Evolutionary conservation across 2,797 vertebrate genomes (phyloP), one percentile per base, ranked within the genome.

Genomic region (Danio jaintianensis): DNA sequence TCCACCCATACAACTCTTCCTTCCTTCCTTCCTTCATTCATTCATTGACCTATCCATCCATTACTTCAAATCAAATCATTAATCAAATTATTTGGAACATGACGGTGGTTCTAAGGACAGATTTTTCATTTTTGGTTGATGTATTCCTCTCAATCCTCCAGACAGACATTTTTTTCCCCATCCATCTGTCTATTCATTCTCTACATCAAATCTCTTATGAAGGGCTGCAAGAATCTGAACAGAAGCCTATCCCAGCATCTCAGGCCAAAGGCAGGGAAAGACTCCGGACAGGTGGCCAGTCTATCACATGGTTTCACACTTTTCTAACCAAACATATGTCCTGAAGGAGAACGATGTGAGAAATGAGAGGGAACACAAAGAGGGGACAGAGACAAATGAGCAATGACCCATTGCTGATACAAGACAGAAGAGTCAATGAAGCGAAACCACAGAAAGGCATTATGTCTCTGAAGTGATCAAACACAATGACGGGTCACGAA

Each of bases 391-490:
- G 55, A 79, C 47, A 63, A 81, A 81, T 81, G 69, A 68, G 76
- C 48, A 67, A 47, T 70, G 66, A 67, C 58, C 66, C 66, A 71
- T 50, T 76, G 77, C 52, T 61, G 70, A 11, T 56, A 36, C 38
- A 59, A 62, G 45, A 53, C 72, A 4, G 18, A 82, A 67, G 36
- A 53, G 12, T 53, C 73, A 74, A 70, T 76, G 40, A 20, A 70
- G 63, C 20, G 29, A 55, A 85, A 73, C 78, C 58, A 63, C 62
- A 69, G 58, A 81, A 64, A 74, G 22, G 56, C 15, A 79, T 67
- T 73, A 62, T 29, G 52, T 74, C 58, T 74, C 29, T 86, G 86
- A 89, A 87, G 73, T 82, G 70, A 88, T 89, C 85, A 84, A 15
- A 36, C 2, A 40, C 64, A 64, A 70, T 76, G 64, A 82, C 13